Conservation (phyloP, 1,140 invertebrate species). For the Heliconius melpomene region DNA sequence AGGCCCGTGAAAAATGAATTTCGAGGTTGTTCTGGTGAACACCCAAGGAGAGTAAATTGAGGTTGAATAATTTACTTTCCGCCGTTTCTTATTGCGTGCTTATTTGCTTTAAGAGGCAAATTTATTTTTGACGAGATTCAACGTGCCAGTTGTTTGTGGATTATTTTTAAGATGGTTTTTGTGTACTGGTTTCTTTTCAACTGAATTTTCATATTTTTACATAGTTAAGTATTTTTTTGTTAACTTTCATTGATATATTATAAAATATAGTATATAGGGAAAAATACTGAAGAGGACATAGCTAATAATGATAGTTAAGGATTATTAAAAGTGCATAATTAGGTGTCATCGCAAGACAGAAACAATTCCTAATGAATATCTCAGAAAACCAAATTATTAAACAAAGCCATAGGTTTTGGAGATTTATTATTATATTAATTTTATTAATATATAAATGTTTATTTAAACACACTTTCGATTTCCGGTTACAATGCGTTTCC, state of each 20-base stretch:
- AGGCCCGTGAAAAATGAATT: constrained; percentile 69
- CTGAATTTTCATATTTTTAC: neutral
- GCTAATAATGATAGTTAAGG: no score
- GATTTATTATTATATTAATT: no score
- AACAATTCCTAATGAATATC: no score
- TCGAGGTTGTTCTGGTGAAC: constrained; percentile 51
- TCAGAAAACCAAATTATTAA: no score
- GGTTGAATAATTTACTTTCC: constrained; percentile 64
- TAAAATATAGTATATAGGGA: neutral
- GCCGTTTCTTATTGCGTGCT: constrained; percentile 50
- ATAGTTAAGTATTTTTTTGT: neutral
- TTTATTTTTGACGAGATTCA: constrained; percentile 35
- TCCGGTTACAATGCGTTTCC: neutral
- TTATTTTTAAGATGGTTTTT: constrained; percentile 26
- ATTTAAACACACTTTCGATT: neutral
- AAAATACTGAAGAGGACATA: neutral
- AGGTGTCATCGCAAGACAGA: no score
- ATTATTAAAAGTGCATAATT: no score
- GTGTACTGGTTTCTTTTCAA: neutral
- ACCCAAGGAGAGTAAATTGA: constrained; percentile 60
- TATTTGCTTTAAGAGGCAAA: constrained; percentile 32
- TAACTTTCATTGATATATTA: neutral
- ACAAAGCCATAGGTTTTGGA: no score
- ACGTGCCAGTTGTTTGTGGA: constrained; percentile 28
- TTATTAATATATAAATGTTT: neutral